phyloP scores from a whole-genome alignment of 2,797 vertebrate genomes.

The Prunella strophiata region DNA sequence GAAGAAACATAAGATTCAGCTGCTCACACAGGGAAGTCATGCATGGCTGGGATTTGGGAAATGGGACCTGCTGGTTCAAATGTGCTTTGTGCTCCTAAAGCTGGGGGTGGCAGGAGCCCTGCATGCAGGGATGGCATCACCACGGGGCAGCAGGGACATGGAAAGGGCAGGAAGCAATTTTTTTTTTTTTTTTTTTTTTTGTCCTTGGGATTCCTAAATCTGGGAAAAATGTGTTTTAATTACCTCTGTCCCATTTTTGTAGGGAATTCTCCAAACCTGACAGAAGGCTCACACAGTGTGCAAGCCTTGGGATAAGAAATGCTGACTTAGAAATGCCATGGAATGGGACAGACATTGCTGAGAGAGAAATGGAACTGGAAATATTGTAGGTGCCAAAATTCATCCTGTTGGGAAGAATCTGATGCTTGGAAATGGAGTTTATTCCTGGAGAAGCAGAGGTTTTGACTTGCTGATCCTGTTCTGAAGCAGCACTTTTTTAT shows the following conservation, averaged over 20 bases:
- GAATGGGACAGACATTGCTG: too few species aligned
- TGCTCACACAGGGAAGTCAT: conserved; percentile 43
- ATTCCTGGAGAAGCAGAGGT: neutral
- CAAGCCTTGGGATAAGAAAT: too few species aligned
- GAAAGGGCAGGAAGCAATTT: neutral
- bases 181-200: neutral
- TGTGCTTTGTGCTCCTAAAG: conserved; percentile 26
- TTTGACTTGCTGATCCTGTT: neutral
- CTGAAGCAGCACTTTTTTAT: neutral
- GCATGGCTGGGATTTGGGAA: conserved; percentile 60
- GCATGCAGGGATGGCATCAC: neutral
- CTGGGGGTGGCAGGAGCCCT: neutral
- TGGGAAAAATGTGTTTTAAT: neutral
- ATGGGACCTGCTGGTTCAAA: conserved; percentile 55
- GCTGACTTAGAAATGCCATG: too few species aligned
- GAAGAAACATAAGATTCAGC: conserved; percentile 64
- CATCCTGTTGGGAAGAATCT: neutral
- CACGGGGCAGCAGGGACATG: fast-evolving
- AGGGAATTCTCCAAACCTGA: neutral
- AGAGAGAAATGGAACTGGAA: too few species aligned
- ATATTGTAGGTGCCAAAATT: neutral
- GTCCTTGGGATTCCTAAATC: neutral
- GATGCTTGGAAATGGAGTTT: neutral
- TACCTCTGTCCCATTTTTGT: neutral
- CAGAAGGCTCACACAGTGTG: neutral